phyloP scores from a whole-genome alignment of 2,113 vertebrate species.

The Tiliqua scincoides region DNA sequence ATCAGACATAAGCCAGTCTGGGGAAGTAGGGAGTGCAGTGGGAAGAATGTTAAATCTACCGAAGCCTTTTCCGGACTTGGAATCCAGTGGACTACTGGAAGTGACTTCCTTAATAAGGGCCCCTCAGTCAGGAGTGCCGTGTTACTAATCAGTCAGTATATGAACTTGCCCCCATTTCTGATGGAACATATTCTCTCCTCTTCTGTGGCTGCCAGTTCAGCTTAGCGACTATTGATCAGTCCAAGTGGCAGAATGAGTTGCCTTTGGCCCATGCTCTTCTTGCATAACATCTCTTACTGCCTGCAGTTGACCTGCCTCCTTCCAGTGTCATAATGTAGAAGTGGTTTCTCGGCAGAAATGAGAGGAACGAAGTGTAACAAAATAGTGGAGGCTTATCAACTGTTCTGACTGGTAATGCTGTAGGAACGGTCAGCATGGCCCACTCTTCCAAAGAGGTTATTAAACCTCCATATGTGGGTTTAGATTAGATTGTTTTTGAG shows the following conservation, averaged over 20 bases:
- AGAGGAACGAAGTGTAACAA: background rate
- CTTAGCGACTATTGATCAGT: background rate
- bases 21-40: background rate
- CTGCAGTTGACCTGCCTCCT: background rate
- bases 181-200: background rate
- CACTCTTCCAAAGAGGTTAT: background rate
- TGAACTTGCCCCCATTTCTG: background rate
- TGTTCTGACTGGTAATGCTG: too few relatives aligned
- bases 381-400: background rate
- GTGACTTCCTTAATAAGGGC: background rate
- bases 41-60: background rate
- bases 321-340: background rate
- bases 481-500: too few relatives aligned
- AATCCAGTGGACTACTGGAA: background rate
- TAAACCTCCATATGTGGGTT: background rate
- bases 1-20: background rate
- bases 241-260: background rate
- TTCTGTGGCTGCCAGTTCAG: background rate
- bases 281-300: background rate
- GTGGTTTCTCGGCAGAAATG: background rate
- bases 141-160: too few relatives aligned
- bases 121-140: background rate
- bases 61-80: background rate
- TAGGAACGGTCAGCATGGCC: background rate
- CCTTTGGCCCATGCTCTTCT: background rate